phyloP scores from a whole-genome alignment of 2,113 vertebrate genomes.

The Atherinomorus stipes region DNA sequence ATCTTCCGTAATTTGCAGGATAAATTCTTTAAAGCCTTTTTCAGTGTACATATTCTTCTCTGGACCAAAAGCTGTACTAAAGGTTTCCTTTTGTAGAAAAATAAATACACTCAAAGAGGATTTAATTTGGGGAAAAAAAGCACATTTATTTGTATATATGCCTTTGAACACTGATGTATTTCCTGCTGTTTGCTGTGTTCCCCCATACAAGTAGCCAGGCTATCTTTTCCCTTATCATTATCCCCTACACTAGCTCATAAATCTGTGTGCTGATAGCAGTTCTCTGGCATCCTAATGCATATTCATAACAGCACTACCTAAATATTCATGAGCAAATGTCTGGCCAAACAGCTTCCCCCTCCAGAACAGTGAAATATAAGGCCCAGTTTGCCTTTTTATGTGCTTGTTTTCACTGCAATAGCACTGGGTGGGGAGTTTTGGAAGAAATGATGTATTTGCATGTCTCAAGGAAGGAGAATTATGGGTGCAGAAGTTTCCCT shows the following conservation, averaged over 20 bases:
- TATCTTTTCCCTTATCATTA: constrained; percentile 78
- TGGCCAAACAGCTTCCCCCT: constrained; percentile 71
- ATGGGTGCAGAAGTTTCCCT: constrained; percentile 52
- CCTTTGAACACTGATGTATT: constrained; percentile 1
- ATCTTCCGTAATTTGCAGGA: background rate
- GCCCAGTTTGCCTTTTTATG: constrained; percentile 77
- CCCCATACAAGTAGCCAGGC: constrained; percentile 56
- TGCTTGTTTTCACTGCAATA: constrained; percentile 69
- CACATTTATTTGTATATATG: background rate
- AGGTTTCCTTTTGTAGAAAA: too few species aligned
- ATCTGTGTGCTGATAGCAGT: constrained; percentile 70
- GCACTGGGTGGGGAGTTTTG: constrained; percentile 58
- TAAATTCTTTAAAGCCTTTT: background rate
- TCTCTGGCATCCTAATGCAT: constrained; percentile 74
- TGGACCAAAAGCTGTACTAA: background rate
- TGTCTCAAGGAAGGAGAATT: constrained; percentile 65
- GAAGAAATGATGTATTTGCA: constrained; percentile 64
- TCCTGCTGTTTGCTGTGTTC: constrained; percentile 24
- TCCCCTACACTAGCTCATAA: constrained; percentile 75
- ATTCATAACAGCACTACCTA: constrained; percentile 75
- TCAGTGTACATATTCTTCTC: background rate
- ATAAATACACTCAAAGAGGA: too few species aligned
- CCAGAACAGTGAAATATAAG: constrained; percentile 79
- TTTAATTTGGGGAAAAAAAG: background rate
- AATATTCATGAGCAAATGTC: constrained; percentile 85